Conservation (phyloP, 2,888 invertebrate species). For the Arctia plantaginis region DNA sequence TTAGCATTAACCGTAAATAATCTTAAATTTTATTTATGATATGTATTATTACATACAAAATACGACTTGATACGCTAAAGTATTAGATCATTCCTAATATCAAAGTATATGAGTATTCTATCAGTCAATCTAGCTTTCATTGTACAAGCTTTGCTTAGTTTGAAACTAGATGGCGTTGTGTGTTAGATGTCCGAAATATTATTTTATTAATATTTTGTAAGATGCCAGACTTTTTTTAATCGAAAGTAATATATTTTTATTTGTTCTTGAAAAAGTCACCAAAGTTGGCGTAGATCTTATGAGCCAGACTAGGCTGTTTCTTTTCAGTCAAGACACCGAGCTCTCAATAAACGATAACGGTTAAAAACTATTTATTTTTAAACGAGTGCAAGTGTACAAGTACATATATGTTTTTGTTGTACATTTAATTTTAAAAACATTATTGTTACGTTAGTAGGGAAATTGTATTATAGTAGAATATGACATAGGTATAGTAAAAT, state of each 20-base stretch:
- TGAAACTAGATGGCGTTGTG: too few relatives aligned
- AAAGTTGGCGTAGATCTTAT: neutral
- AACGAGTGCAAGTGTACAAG: neutral
- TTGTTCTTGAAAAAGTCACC: neutral
- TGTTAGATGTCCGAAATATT: too few relatives aligned
- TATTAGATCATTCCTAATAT: neutral
- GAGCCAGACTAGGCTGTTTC: neutral
- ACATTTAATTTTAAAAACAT: neutral
- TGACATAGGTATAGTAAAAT: neutral
- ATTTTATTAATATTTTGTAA: too few relatives aligned
- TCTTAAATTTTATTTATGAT: neutral
- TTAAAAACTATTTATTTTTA: neutral
- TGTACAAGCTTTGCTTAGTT: too few relatives aligned
- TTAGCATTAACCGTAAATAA: neutral
- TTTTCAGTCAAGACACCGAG: neutral
- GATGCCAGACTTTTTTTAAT: too few relatives aligned
- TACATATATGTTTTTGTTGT: neutral
- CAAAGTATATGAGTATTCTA: too few relatives aligned
- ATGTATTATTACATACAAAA: neutral
- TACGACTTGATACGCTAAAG: neutral
- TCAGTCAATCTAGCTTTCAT: too few relatives aligned
- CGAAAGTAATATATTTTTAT: too few relatives aligned
- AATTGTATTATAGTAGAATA: neutral
- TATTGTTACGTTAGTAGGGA: neutral
- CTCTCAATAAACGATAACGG: neutral